phyloP scores from a whole-genome alignment of 2,797 vertebrate species.

The Pitangus sulphuratus region DNA sequence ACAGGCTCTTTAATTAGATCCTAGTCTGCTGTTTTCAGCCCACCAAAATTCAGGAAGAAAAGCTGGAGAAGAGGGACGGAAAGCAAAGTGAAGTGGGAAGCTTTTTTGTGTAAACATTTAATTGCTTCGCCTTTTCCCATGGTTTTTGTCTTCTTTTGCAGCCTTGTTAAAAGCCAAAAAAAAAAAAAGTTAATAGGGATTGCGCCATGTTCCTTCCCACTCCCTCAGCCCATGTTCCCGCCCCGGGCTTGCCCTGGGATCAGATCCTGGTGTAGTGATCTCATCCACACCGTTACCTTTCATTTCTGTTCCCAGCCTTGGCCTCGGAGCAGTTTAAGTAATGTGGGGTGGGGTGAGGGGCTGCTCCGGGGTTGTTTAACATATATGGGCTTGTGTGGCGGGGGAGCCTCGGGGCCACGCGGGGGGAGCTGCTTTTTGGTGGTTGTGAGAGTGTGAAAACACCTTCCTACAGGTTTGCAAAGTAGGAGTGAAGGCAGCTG shows the following conservation, averaged over 20 bases:
- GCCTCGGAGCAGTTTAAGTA: neutral
- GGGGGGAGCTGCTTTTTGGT: neutral
- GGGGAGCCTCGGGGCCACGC: neutral
- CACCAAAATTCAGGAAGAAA: neutral
- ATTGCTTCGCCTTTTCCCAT: neutral
- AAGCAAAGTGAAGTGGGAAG: neutral
- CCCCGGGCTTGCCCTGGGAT: neutral
- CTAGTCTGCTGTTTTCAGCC: neutral
- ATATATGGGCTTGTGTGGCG: neutral
- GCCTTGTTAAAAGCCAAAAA: neutral
- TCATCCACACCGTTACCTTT: neutral
- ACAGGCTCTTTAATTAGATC: neutral
- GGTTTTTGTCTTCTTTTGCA: neutral
- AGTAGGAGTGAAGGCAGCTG: neutral
- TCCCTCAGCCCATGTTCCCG: neutral
- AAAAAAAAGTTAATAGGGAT: neutral
- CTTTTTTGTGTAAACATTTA: neutral
- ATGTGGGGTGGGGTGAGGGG: neutral
- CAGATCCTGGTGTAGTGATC: neutral
- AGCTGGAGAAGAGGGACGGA: neutral
- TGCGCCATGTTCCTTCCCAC: neutral
- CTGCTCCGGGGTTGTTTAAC: neutral
- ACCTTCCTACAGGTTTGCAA: neutral
- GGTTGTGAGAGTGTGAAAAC: neutral
- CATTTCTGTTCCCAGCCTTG: neutral